Base-by-base conservation (phyloP, 2,888 invertebrate genomes). In the Drosophila merina region DNA sequence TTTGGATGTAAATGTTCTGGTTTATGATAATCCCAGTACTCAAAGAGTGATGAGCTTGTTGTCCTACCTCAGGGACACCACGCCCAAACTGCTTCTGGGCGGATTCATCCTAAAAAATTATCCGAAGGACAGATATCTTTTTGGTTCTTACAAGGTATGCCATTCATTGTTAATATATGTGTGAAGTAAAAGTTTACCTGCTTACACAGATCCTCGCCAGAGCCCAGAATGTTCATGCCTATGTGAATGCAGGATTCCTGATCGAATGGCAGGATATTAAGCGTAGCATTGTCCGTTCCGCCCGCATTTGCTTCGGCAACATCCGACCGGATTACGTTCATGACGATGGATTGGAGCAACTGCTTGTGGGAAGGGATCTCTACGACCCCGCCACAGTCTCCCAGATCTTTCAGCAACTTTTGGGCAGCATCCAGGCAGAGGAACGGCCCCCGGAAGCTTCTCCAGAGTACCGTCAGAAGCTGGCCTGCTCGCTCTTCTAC, bases 401-500 rank as follows among this genome's bases (percentile, higher is more conserved):
- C 0, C 70, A 91, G 54, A 94, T 94, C 0, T 81, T 96, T 31
- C 88, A 88, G 1, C 90, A 90, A 3, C 89, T 96, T 57, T 86
- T 92, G 1, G 80, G 90, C 0, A 96, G 96, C 89, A 58, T 97
- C 0, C 88, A 92, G 1, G 95, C 96, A 0, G 94, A 94, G 56
- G 92, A 93, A 12, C 90, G 93, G 12, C 93, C 94, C 0, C 95
- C 95, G 0, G 95, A 96, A 83, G 94, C 95, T 0, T 93, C 94
- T 0, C 94, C 95, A 0, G 92, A 92, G 44, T 97, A 95, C 82
- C 93, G 96, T 26, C 95, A 94, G 83, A 92, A 93, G 8, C 92
- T 97, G 4, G 95, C 97, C 0, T 92, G 95, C 59, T 93, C 95
- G 7, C 92, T 97, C 10, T 95, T 97, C 86, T 97, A 97, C 89